Conservation (phyloP, 2,113 vertebrate species). For the Cephalopterus ornatus region DNA sequence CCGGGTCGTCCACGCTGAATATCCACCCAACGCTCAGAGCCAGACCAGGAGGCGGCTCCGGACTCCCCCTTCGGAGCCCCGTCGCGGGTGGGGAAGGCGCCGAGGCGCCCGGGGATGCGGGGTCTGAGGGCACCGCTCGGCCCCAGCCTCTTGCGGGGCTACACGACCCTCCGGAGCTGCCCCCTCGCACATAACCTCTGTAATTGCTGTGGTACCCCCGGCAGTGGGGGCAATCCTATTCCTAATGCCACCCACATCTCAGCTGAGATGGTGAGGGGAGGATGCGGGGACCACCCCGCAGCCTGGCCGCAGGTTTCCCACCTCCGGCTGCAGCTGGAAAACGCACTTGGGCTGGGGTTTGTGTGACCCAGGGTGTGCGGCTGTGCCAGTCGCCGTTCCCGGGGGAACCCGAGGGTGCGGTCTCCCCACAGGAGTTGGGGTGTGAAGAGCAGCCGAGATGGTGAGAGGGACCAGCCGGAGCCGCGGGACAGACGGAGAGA, state of each 20-base stretch:
- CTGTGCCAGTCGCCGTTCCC: neutral
- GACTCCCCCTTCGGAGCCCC: fast-evolving
- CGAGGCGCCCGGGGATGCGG: fast-evolving
- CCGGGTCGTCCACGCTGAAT: fast-evolving
- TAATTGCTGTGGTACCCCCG: neutral
- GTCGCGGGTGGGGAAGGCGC: neutral
- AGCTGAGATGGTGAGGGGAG: neutral
- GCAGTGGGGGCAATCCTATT: fast-evolving
- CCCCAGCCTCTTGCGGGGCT: neutral
- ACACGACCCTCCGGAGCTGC: neutral
- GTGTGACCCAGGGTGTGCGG: neutral
- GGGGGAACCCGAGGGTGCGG: neutral
- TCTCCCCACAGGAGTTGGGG: neutral
- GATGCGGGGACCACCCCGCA: neutral
- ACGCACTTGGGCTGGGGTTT: neutral
- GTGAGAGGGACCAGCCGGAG: neutral
- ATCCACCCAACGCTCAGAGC: neutral
- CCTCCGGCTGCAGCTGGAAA: neutral
- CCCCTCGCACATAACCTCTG: neutral
- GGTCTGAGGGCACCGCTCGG: neutral
- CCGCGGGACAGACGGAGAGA: neutral
- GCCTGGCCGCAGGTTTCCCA: neutral
- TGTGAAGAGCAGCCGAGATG: neutral
- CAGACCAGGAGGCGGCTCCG: fast-evolving
- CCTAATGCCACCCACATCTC: neutral